Evolutionary conservation across 2,113 vertebrate genomes (phyloP).

Genomic region (Odontesthes bonariensis): DNA sequence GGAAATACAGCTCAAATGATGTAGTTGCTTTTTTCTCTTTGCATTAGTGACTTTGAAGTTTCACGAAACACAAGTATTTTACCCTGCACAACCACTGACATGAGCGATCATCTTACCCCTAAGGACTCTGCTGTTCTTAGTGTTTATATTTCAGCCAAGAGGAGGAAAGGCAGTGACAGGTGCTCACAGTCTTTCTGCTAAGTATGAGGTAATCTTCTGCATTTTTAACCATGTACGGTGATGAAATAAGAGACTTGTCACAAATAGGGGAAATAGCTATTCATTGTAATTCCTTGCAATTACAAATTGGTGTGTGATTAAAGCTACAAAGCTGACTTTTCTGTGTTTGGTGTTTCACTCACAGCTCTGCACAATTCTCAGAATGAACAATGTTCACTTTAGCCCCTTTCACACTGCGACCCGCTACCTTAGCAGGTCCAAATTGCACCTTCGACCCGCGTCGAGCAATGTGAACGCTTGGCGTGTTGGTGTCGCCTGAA

Average conservation of each 20-base stretch:
- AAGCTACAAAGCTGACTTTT: conserved; percentile 33
- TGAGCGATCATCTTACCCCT: conserved; percentile 8
- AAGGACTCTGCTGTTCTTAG: not conserved
- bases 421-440: too few relatives aligned
- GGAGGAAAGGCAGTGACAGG: conserved; percentile 30
- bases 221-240: conserved; percentile 17
- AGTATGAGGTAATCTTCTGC: conserved; percentile 45
- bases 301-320: conserved; percentile 21
- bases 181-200: conserved; percentile 6
- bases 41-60: conserved; percentile 31
- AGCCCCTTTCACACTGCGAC: too few relatives aligned
- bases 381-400: not conserved
- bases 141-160: conserved; percentile 18
- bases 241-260: conserved; percentile 5
- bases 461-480: too few relatives aligned
- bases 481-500: too few relatives aligned
- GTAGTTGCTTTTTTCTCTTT: conserved; percentile 17
- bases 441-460: too few relatives aligned
- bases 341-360: conserved; percentile 20
- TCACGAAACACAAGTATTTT: conserved; percentile 10
- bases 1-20: conserved; percentile 28
- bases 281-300: conserved; percentile 27
- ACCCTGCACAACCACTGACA: not conserved
- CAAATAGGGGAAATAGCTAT: conserved; percentile 28
- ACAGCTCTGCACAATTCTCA: not conserved